Conservation (phyloP, 2,113 vertebrate species). For the Microtus montanus region DNA sequence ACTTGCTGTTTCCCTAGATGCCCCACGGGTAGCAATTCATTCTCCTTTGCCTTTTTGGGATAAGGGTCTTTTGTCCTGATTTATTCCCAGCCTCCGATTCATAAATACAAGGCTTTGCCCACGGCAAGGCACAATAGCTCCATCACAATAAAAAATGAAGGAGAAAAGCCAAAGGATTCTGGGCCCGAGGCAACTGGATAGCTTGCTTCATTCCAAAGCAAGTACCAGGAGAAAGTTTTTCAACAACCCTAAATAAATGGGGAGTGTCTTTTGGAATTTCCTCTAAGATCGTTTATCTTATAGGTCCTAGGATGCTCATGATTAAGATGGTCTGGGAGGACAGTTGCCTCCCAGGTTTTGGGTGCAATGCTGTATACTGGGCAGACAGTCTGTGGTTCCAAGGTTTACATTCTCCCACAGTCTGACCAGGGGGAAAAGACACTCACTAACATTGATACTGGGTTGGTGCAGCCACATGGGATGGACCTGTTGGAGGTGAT, state of each 20-base stretch:
- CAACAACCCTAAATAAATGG: conserved; percentile 64
- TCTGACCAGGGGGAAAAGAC: not conserved
- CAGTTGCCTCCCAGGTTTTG: not conserved
- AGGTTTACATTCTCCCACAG: not conserved
- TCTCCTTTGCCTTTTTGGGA: conserved; percentile 48
- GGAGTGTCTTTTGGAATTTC: conserved; percentile 42
- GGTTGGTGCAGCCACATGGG: rapidly evolving
- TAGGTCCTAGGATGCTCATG: not conserved
- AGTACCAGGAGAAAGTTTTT: conserved; percentile 9
- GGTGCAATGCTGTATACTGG: not conserved
- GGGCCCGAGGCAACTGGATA: not conserved
- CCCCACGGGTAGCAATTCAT: not conserved
- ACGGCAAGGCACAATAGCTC: conserved; percentile 33
- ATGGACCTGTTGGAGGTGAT: no score
- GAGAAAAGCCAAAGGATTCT: not conserved
- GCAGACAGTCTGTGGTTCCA: rapidly evolving
- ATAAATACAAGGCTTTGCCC: conserved; percentile 53
- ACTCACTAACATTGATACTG: not conserved
- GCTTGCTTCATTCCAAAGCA: not conserved
- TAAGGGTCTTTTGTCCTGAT: conserved; percentile 63
- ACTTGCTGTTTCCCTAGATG: not conserved
- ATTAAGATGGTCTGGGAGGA: not conserved
- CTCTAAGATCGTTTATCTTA: not conserved
- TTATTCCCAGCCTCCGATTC: conserved; percentile 29
- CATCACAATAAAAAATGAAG: conserved; percentile 46